Evolutionary conservation across 1,140 invertebrate genomes (phyloP), one percentile per base, ranked within the genome.

Genomic region (Drusus annulatus): DNA sequence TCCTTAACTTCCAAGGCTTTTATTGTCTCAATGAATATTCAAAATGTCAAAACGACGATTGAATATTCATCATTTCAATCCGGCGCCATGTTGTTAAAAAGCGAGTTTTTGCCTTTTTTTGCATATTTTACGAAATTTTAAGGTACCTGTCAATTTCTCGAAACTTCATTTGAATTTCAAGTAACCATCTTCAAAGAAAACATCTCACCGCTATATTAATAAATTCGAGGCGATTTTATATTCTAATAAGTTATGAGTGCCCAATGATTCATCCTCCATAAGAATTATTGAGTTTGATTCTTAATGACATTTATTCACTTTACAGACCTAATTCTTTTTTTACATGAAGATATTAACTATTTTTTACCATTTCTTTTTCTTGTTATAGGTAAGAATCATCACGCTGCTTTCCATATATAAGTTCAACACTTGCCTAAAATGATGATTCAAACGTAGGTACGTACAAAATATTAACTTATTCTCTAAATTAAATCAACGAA

Each of bases 21-120:
- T 80, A 80, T 80, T 80, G 78, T 75, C 50, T 76, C 58, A 63
- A 80, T 83, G 81, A 83, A 83, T 83, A 83, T 83, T 83, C 79
- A 83, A 83, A 45, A 80, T 69, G 78, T 69, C 76, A 71, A 65
- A 60, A 80, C 80, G 56, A 78, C 73, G 74, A 68, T 71, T 83
- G 81, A 83, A 83, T 83, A 83, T 83, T 83, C 81, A 83, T 80
- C 75, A 65, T 76, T 77, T 51, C 75, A 63, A 65, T 65, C 28
- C 73, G 60, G 60, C 74, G 78, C 56, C 73, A 71, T 76, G 81
- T 74, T 82, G 78, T 79, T 76, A 76, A 82, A 45, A 76, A 56
- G 77, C 62, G 78, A 74, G 52, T 58, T 76, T 82, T 79, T 76
- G n/a, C 17, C 16, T 51, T 45, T 76, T 76, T 76, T 80, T 76